These are phyloP conservation scores for Actinemys pallida DNA, from an alignment of 2,113 vertebrate genomes.

Conservation along the genomic window DNA sequence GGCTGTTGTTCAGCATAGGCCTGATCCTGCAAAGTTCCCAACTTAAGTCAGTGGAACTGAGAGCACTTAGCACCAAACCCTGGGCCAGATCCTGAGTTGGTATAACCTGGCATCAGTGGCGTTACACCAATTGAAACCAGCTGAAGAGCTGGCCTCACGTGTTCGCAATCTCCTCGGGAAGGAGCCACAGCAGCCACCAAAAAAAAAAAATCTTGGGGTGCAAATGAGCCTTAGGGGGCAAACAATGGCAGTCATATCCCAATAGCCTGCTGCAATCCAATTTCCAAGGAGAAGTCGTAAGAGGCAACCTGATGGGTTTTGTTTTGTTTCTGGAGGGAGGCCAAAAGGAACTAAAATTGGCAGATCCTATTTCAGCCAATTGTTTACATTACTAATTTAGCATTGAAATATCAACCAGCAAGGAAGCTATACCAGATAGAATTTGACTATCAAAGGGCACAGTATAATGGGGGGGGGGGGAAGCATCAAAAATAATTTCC, in stretches of 20 bases:
- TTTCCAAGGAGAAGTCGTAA: neutral
- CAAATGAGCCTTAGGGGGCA: neutral
- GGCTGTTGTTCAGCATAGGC: neutral
- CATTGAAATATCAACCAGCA: neutral
- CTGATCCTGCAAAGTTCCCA: neutral
- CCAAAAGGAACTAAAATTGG: neutral
- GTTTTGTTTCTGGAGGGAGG: neutral
- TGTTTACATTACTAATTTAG: neutral
- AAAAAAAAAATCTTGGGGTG: neutral
- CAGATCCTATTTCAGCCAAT: neutral
- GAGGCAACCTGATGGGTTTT: neutral
- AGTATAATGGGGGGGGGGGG: neutral
- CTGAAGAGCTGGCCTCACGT: neutral
- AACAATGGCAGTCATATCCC: neutral
- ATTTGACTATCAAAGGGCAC: neutral
- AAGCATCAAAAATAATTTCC: constrained; percentile 5
- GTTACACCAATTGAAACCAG: neutral
- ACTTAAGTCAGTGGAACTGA: neutral
- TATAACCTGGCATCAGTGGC: neutral
- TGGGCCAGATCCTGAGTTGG: neutral
- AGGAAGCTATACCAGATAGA: neutral
- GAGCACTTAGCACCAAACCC: neutral
- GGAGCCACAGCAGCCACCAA: neutral
- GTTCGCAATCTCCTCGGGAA: neutral
- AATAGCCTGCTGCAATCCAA: neutral